Conservation (phyloP, 1,140 invertebrate genomes). For the Frieseomelitta varia region DNA sequence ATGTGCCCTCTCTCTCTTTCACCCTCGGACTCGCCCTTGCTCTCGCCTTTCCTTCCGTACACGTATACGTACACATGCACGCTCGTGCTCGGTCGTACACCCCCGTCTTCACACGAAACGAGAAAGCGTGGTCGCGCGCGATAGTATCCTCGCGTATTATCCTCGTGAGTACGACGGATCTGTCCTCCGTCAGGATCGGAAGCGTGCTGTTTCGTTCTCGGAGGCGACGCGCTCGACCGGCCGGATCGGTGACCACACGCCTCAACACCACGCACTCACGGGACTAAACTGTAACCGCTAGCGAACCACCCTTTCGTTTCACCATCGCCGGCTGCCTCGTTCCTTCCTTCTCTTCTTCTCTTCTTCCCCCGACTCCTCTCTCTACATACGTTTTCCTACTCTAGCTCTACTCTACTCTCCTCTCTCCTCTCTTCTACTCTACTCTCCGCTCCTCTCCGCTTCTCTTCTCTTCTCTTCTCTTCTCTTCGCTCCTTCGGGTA, state of each 20-base stretch:
- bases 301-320: slow-evolving; percentile 47
- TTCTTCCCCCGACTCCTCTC: not conserved
- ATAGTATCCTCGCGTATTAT: not conserved
- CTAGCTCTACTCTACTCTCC: not conserved
- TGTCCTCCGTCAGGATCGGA: not conserved
- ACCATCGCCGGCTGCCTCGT: slow-evolving; percentile 24
- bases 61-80: no score
- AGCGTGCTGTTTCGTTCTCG: not conserved
- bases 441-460: not conserved
- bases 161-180: not conserved
- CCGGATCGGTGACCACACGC: not conserved
- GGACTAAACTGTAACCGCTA: slow-evolving; percentile 37
- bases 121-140: not conserved
- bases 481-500: not conserved
- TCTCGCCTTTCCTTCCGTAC: not conserved
- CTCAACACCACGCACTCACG: slow-evolving; percentile 28
- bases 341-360: slow-evolving; percentile 2
- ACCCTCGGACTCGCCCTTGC: slow-evolving; percentile 2
- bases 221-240: not conserved
- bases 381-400: not conserved
- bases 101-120: no score
- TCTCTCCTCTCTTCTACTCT: not conserved
- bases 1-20: slow-evolving; percentile 37
- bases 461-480: not conserved
- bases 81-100: not conserved